These are phyloP conservation scores for Cotesia glomerata DNA, from an alignment of 1,140 invertebrate genomes.

Conservation along the genomic window DNA sequence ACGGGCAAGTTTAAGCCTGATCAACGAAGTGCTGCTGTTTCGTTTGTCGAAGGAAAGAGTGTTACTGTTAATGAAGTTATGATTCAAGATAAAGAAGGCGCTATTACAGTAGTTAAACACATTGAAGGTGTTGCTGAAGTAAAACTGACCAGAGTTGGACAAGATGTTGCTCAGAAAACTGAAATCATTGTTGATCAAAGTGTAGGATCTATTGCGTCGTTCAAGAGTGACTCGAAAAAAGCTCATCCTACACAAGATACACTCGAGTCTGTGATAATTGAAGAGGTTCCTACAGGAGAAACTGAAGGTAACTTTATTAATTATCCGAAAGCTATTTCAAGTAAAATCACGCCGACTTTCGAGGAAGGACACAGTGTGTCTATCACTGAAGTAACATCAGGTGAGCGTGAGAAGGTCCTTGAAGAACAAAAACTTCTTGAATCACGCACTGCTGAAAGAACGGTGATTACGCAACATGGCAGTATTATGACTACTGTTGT, in stretches of 20 bases:
- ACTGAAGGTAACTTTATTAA: conserved; percentile 39
- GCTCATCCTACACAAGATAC: conserved; percentile 52
- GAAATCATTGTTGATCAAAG: conserved; percentile 45
- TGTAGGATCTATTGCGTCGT: conserved; percentile 33
- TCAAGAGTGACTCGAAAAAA: conserved; percentile 39
- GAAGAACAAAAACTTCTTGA: conserved; percentile 39
- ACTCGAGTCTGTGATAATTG: conserved; percentile 47
- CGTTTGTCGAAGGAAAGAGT: conserved; percentile 58
- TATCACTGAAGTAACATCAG: conserved; percentile 51
- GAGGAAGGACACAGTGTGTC: conserved; percentile 50
- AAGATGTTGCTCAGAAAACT: conserved; percentile 41
- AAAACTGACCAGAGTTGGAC: conserved; percentile 37
- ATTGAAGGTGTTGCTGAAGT: conserved; percentile 38
- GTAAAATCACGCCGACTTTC: conserved; percentile 32
- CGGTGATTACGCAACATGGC: conserved; percentile 49
- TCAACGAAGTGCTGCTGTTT: conserved; percentile 51
- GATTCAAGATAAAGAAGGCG: conserved; percentile 58
- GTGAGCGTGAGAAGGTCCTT: conserved; percentile 38
- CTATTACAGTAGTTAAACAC: conserved; percentile 31
- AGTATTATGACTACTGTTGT: conserved; percentile 47
- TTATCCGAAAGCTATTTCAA: conserved; percentile 34
- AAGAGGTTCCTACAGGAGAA: conserved; percentile 45
- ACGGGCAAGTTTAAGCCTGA: conserved; percentile 43
- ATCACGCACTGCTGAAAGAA: conserved; percentile 45
- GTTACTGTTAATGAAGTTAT: conserved; percentile 61